Percentiles rank a stretch among this genome's conserved stretches.
These are phyloP conservation scores for Malaclemys terrapin DNA, from an alignment of 2,113 vertebrate genomes.

Conservation along the genomic window DNA sequence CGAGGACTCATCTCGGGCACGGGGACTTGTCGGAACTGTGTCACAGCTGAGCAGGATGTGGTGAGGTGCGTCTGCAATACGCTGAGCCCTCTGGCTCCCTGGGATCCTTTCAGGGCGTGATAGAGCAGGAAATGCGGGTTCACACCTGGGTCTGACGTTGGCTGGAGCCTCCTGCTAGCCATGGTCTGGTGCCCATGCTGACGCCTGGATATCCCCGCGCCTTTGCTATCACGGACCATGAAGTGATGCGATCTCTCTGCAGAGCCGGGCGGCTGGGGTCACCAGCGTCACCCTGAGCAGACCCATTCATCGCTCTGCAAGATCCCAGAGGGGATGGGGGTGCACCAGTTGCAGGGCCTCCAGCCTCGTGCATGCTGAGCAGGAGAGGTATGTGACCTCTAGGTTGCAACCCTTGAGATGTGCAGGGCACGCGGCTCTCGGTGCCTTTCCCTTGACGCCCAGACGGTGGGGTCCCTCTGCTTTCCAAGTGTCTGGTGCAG, in stretches of 20 bases:
- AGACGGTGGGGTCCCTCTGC: not conserved
- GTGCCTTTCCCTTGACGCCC: not conserved
- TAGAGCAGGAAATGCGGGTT: not conserved
- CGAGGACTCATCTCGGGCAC: not conserved
- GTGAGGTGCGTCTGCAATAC: not conserved
- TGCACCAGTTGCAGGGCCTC: too few species aligned
- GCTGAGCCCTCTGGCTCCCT: too few species aligned
- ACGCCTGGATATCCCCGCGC: not conserved
- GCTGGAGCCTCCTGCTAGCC: not conserved
- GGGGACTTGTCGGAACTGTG: not conserved
- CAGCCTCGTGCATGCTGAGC: too few species aligned
- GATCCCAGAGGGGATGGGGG: not conserved
- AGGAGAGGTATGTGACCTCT: too few species aligned
- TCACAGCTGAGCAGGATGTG: not conserved
- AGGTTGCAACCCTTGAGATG: too few species aligned
- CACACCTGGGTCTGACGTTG: not conserved
- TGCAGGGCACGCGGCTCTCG: rapidly evolving
- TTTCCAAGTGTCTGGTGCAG: not conserved
- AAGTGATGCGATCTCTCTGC: too few species aligned
- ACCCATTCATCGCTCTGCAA: not conserved
- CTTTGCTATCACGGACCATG: not conserved
- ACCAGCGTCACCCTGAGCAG: not conserved
- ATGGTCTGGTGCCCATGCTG: too few species aligned
- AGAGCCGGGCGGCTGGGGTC: not conserved
- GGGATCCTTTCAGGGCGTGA: not conserved